Evolutionary conservation across 2,888 invertebrate species (phyloP), one percentile per base, ranked within the genome.

Genomic region (Fissipunctia ypsillon): DNA sequence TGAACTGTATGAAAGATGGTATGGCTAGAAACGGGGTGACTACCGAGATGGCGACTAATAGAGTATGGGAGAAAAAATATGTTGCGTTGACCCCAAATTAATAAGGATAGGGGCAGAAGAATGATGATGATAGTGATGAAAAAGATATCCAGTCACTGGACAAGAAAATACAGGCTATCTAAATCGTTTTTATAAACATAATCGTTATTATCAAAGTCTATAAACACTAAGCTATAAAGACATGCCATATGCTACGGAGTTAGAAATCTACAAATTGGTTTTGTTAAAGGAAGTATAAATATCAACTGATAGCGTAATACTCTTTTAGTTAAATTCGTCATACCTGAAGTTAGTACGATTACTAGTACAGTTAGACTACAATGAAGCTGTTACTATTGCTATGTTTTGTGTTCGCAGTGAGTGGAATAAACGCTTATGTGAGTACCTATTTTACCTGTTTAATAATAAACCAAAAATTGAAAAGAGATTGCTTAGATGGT

Each of bases 331-430:
- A 6, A 4, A 48, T 65, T 69, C 59, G 19, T 28, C 43, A 64
- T 38, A 76, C 14, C 2, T 22, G 31, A 19, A 5, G 48, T 56
- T 38, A 16, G 16, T 43, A 31, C n/a, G 48, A 66, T 25, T n/a
- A 43, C 3, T 25, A 19, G 3, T 38, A 10, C 14, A 14, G 12
- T n/a, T 35, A 14, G 10, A 35, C 38, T 45, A 79, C 28, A 68
- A 81, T 80, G 80, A 71, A 65, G 12, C 6, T 77, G 1, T 31
- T 76, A 19, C 14, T 81, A 16, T 28, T 71, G 2, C 0, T 77
- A 1, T 56, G 22, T 52, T 4, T 65, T 25, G 59, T 71, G 78
- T 25, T 64, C 6, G 31, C 63, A 9, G 59, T 19, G 0, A 45
- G n/a, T n/a, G 64, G 50, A 6, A 71, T 67, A 4, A 19, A 59